Conservation (phyloP, 2,888 invertebrate genomes). For the Polymixis flavicincta region DNA sequence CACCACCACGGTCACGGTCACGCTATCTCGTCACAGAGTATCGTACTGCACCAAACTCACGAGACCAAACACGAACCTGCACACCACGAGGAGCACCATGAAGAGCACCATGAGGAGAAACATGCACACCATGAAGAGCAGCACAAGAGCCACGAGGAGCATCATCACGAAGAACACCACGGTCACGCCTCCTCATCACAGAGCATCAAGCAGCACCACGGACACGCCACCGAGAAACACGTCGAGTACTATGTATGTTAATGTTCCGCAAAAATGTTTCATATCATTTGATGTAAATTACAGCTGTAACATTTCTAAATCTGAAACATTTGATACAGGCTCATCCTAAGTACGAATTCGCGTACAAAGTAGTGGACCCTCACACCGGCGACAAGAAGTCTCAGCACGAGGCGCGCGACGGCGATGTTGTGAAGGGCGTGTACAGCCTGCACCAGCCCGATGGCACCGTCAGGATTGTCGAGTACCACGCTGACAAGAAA, state of each 20-base stretch:
- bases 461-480: conserved; percentile 82
- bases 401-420: conserved; percentile 77
- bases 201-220: conserved; percentile 47
- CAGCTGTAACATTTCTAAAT: not conserved
- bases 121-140: conserved; percentile 23
- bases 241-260: conserved; percentile 52
- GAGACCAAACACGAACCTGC: conserved; percentile 44
- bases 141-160: not conserved
- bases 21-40: conserved; percentile 74
- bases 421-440: conserved; percentile 79
- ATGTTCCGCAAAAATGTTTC: rapidly evolving
- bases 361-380: conserved; percentile 84
- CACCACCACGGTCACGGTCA: conserved; percentile 55
- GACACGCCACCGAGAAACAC: conserved; percentile 50
- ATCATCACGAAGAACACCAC: conserved; percentile 35
- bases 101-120: not conserved
- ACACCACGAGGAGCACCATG: conserved; percentile 26
- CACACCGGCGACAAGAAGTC: conserved; percentile 85
- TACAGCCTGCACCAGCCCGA: conserved; percentile 86
- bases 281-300: not conserved
- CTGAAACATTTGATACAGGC: conserved; percentile 47
- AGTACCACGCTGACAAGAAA: conserved; percentile 81
- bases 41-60: conserved; percentile 71
- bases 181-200: conserved; percentile 42
- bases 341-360: conserved; percentile 84